Conservation (phyloP, 2,113 vertebrate genomes). For the Semicossyphus pulcher region DNA sequence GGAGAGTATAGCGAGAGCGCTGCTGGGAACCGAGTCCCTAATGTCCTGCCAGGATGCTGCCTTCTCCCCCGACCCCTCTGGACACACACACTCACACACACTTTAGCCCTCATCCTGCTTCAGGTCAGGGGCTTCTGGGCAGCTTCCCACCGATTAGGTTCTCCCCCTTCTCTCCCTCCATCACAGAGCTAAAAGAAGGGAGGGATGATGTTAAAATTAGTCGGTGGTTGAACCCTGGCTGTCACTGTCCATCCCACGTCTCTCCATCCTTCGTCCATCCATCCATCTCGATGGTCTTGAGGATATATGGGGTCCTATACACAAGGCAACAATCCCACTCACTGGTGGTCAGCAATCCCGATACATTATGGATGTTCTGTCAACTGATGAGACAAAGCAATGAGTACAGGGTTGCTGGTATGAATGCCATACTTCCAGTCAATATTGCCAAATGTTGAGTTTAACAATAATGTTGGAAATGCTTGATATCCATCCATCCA, state of each 20-base stretch:
- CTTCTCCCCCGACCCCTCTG: constrained; percentile 81
- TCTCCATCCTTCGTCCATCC: constrained; percentile 21
- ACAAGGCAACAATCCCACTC: constrained; percentile 74
- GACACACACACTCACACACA: constrained; percentile 80
- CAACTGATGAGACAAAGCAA: too few species aligned
- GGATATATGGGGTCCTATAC: constrained; percentile 77
- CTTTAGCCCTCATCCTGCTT: constrained; percentile 89
- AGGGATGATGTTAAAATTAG: constrained; percentile 81
- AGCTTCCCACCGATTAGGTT: constrained; percentile 93
- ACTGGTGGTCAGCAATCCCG: constrained; percentile 57
- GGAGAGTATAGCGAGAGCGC: constrained; percentile 61
- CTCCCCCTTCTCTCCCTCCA: constrained; percentile 73
- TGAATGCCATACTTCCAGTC: too few species aligned
- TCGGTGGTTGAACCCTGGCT: constrained; percentile 87
- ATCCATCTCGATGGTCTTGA: constrained; percentile 61
- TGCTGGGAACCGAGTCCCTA: constrained; percentile 92
- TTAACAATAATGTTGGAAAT: too few species aligned
- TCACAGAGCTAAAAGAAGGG: constrained; percentile 46
- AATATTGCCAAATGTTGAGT: too few species aligned
- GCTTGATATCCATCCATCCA: too few species aligned
- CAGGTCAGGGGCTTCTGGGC: constrained; percentile 94
- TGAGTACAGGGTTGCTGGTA: too few species aligned
- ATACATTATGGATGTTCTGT: background rate
- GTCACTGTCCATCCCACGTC: constrained; percentile 55
- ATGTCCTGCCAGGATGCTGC: constrained; percentile 90